These are phyloP conservation scores for Metopolophium dirhodum DNA, from an alignment of 1,140 invertebrate species.

Conservation along the genomic window DNA sequence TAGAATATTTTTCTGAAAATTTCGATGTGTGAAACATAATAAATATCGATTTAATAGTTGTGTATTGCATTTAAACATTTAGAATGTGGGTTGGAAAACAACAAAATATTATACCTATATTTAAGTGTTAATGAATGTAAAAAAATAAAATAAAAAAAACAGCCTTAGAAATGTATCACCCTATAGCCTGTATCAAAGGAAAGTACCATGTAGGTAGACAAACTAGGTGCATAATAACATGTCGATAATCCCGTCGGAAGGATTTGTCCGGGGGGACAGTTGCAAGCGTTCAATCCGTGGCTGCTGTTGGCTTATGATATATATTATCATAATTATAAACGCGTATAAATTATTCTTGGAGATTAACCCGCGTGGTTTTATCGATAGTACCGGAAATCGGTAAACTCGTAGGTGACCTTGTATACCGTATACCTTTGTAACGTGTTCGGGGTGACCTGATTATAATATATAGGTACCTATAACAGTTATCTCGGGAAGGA, in stretches of 20 bases:
- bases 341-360: background rate
- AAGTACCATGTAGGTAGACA: background rate
- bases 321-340: background rate
- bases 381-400: background rate
- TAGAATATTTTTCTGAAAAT: background rate
- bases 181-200: background rate
- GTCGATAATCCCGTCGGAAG: background rate
- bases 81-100: background rate
- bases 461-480: background rate
- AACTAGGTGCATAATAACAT: background rate
- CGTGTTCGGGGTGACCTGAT: background rate
- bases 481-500: background rate
- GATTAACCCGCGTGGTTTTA: background rate
- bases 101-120: background rate
- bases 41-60: background rate
- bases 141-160: background rate
- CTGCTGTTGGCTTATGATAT: background rate
- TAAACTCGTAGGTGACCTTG: background rate
- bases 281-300: background rate
- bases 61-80: background rate
- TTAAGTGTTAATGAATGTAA: too few species aligned
- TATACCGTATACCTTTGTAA: background rate
- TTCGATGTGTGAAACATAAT: background rate
- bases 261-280: background rate
- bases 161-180: background rate